Evolutionary conservation across 2,797 vertebrate genomes (phyloP).

Genomic region (Dallia pectoralis): DNA sequence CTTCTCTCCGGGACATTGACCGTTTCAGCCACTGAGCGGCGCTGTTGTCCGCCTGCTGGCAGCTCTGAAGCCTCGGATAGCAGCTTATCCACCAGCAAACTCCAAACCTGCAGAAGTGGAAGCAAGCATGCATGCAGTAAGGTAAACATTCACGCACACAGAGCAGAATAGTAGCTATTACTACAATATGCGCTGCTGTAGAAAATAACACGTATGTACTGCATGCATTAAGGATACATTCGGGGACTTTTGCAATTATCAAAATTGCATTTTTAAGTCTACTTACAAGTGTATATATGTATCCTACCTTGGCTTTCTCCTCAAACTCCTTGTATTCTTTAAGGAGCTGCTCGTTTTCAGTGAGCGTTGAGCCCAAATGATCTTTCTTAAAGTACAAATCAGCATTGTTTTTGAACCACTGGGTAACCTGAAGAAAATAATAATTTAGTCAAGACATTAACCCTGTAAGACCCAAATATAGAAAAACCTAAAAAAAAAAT

Average conservation of each 20-base stretch:
- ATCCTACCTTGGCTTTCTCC: conserved; percentile 72
- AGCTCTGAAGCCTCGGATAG: conserved; percentile 69
- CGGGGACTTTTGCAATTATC: too few species aligned
- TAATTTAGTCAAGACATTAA: not conserved
- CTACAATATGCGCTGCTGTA: too few species aligned
- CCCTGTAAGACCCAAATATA: too few species aligned
- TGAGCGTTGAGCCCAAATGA: conserved; percentile 75
- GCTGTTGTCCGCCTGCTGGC: conserved; percentile 51
- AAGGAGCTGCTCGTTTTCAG: conserved; percentile 79
- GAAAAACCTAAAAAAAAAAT: too few species aligned
- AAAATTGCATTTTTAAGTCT: not conserved
- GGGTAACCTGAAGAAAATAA: conserved; percentile 65
- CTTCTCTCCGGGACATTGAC: conserved; percentile 67
- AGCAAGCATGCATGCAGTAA: not conserved
- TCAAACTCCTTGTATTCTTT: conserved; percentile 72
- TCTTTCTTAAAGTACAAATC: conserved; percentile 69
- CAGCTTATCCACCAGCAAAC: conserved; percentile 57
- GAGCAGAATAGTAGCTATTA: too few species aligned
- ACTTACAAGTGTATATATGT: not conserved
- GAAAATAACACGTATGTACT: too few species aligned
- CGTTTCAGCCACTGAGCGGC: conserved; percentile 53
- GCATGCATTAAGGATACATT: too few species aligned
- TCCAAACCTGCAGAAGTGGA: conserved; percentile 73
- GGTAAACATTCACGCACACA: not conserved
- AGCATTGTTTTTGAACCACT: conserved; percentile 76